A percentile compares a stretch with the other conserved stretches of the same genome.
These are phyloP conservation scores for Ormyrus thymus DNA, from an alignment of 2,888 invertebrate species.

Conservation along the genomic window DNA sequence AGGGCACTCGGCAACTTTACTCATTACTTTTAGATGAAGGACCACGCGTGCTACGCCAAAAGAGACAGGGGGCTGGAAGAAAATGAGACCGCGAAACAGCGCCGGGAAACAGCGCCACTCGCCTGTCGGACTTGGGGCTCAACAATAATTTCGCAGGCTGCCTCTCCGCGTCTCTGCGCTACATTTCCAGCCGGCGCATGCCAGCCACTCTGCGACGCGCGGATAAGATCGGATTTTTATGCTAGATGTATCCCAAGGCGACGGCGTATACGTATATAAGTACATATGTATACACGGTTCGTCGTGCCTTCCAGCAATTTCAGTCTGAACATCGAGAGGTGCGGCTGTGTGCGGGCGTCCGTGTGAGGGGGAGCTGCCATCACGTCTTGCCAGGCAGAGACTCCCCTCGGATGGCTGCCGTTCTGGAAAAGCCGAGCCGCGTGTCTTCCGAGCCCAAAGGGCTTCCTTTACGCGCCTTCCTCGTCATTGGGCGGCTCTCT, in stretches of 20 bases:
- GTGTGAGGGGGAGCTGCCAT: slow-evolving; percentile 6
- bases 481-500: slow-evolving; percentile 27
- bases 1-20: slow-evolving; percentile 65
- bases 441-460: slow-evolving; percentile 1
- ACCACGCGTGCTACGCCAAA: slow-evolving; percentile 24
- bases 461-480: neutral
- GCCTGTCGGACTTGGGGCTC: slow-evolving; percentile 49
- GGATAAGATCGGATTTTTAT: slow-evolving; percentile 67
- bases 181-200: slow-evolving; percentile 9
- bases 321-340: slow-evolving; percentile 43
- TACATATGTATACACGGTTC: neutral
- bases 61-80: neutral
- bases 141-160: slow-evolving; percentile 23
- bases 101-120: slow-evolving; percentile 24
- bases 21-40: slow-evolving; percentile 64
- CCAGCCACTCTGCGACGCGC: slow-evolving; percentile 41
- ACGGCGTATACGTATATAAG: slow-evolving; percentile 22
- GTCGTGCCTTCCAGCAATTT: slow-evolving; percentile 54
- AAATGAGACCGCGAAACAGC: slow-evolving; percentile 22
- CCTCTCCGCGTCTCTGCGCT: slow-evolving; percentile 14
- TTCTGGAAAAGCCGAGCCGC: neutral
- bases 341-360: slow-evolving; percentile 29
- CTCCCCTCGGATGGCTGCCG: slow-evolving; percentile 6
- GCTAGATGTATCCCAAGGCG: slow-evolving; percentile 58
- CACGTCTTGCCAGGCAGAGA: neutral